These are phyloP conservation scores for Melanerpes aurifrons DNA, from an alignment of 2,113 vertebrate genomes.

Conservation along the genomic window DNA sequence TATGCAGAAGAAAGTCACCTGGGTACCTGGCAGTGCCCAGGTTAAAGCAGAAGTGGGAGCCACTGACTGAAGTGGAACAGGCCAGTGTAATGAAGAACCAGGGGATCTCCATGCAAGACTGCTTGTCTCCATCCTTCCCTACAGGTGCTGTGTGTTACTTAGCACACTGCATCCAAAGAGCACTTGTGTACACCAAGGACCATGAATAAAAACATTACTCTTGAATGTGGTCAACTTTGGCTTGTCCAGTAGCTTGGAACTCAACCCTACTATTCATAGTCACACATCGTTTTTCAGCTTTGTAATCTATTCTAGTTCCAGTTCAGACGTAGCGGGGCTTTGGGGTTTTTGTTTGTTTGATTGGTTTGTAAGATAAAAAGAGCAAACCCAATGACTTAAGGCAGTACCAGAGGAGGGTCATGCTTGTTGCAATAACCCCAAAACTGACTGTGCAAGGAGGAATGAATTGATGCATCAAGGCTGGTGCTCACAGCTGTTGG, in stretches of 20 bases:
- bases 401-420: not conserved
- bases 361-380: not conserved
- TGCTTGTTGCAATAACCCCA: not conserved
- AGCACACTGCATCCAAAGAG: accelerated
- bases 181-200: accelerated
- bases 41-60: not conserved
- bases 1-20: not conserved
- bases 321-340: not conserved
- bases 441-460: not conserved
- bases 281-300: not conserved
- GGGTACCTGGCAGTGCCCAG: not conserved
- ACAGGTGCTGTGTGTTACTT: accelerated
- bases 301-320: not conserved
- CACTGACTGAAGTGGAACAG: not conserved
- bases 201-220: not conserved
- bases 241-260: not conserved
- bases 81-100: not conserved
- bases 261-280: not conserved
- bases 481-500: not conserved
- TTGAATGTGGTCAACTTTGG: not conserved
- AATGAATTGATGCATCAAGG: not conserved
- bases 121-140: not conserved
- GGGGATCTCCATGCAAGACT: not conserved
- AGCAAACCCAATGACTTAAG: not conserved
- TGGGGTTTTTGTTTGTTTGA: not conserved